These are phyloP conservation scores for Catharus minimus DNA, from an alignment of 2,113 vertebrate genomes.

Conservation along the genomic window DNA sequence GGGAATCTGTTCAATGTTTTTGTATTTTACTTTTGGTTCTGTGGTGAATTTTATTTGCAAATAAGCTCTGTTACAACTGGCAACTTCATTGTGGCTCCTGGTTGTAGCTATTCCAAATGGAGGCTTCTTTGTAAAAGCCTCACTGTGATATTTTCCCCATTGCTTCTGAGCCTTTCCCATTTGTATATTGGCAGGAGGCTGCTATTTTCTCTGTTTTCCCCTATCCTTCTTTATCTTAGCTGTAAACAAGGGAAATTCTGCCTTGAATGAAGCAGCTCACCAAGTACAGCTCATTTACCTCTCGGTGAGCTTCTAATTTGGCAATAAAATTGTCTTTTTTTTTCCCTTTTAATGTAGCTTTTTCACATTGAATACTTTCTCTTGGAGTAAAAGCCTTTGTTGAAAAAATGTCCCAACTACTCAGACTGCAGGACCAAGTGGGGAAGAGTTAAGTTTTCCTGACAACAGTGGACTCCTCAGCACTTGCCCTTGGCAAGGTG, in stretches of 20 bases:
- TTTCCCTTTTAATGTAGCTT: neutral
- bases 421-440: neutral
- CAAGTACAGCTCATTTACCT: neutral
- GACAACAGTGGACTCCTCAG: neutral
- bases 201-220: neutral
- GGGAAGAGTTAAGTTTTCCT: neutral
- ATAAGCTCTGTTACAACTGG: slow-evolving; percentile 47
- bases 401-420: neutral
- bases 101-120: slow-evolving; percentile 32
- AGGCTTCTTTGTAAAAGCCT: neutral
- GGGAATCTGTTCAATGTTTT: neutral
- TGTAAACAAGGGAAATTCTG: slow-evolving; percentile 17
- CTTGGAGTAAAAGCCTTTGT: neutral
- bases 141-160: neutral
- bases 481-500: neutral
- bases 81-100: slow-evolving; percentile 1
- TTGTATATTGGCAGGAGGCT: neutral
- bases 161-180: slow-evolving; percentile 38
- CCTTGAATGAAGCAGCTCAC: slow-evolving; percentile 27
- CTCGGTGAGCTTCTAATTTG: neutral
- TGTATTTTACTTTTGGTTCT: slow-evolving; percentile 1
- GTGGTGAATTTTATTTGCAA: slow-evolving; percentile 32
- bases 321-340: slow-evolving; percentile 12
- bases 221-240: neutral
- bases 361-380: neutral